Evolutionary conservation across 2,797 vertebrate genomes (phyloP).

Genomic region (Oreonectes daqikongensis): DNA sequence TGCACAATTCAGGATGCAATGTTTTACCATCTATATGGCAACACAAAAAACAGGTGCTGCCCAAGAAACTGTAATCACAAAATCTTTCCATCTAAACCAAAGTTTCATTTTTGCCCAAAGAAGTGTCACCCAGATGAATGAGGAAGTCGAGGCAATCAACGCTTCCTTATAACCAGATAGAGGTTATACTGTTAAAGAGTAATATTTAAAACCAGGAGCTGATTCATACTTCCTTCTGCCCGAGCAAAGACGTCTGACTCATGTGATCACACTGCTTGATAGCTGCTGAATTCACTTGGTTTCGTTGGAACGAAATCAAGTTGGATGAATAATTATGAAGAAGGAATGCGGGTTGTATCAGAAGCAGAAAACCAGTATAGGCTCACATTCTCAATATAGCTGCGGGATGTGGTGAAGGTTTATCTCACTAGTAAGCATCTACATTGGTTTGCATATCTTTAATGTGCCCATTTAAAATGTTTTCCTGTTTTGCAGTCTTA

Average conservation of each 20-base stretch:
- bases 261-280: slow-evolving; percentile 23
- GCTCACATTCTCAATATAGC: too few species aligned
- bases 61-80: not conserved
- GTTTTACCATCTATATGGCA: not conserved
- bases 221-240: slow-evolving; percentile 37
- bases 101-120: slow-evolving; percentile 48
- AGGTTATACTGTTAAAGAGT: slow-evolving; percentile 12
- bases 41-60: not conserved
- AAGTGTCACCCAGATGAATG: slow-evolving; percentile 29
- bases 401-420: not conserved
- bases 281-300: not conserved
- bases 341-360: not conserved
- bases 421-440: not conserved
- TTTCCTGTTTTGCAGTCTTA: not conserved
- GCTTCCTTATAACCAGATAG: slow-evolving; percentile 42
- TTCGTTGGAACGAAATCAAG: not conserved
- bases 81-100: not conserved
- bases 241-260: slow-evolving; percentile 5
- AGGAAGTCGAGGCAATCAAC: slow-evolving; percentile 47
- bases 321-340: slow-evolving; percentile 3
- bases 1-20: not conserved
- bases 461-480: not conserved
- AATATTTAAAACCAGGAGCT: slow-evolving; percentile 2
- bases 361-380: not conserved
- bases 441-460: not conserved